phyloP scores from a whole-genome alignment of 2,797 vertebrate species.

The Myripristis jacobus region DNA sequence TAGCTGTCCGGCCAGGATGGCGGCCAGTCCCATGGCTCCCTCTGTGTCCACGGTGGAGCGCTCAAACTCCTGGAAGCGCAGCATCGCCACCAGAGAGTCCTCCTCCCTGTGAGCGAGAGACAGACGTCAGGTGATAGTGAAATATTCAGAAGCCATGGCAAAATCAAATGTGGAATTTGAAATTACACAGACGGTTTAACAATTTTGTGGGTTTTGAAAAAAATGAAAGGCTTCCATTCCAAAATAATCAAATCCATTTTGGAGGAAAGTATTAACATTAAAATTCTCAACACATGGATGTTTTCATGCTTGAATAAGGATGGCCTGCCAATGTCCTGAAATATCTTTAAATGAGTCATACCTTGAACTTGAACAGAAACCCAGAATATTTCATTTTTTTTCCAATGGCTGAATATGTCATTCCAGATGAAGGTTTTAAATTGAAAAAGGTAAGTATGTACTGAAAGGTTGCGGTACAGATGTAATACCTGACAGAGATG shows the following conservation, averaged over 20 bases:
- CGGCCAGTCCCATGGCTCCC: conserved; percentile 90
- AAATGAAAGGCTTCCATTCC: neutral
- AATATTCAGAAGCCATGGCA: neutral
- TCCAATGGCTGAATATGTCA: too few relatives aligned
- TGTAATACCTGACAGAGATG: conserved; percentile 86
- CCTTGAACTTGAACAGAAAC: too few relatives aligned
- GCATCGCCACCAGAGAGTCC: conserved; percentile 88
- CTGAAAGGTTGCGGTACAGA: neutral
- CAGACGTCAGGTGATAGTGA: conserved; percentile 7
- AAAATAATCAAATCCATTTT: neutral
- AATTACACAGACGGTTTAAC: neutral
- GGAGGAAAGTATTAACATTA: neutral
- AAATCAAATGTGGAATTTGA: neutral
- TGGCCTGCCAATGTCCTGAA: too few relatives aligned
- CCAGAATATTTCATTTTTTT: too few relatives aligned
- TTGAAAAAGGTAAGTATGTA: too few relatives aligned
- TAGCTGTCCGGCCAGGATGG: conserved; percentile 87
- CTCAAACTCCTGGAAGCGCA: conserved; percentile 91
- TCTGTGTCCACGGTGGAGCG: conserved; percentile 88
- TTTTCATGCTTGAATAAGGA: neutral
- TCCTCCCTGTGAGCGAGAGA: conserved; percentile 80
- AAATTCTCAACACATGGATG: neutral
- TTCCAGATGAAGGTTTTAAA: too few relatives aligned
- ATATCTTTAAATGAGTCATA: neutral
- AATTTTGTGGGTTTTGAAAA: neutral